A percentile compares a stretch with the other conserved stretches of the same genome.
phyloP scores from a whole-genome alignment of 2,888 invertebrate genomes.

The Melanchra persicariae region DNA sequence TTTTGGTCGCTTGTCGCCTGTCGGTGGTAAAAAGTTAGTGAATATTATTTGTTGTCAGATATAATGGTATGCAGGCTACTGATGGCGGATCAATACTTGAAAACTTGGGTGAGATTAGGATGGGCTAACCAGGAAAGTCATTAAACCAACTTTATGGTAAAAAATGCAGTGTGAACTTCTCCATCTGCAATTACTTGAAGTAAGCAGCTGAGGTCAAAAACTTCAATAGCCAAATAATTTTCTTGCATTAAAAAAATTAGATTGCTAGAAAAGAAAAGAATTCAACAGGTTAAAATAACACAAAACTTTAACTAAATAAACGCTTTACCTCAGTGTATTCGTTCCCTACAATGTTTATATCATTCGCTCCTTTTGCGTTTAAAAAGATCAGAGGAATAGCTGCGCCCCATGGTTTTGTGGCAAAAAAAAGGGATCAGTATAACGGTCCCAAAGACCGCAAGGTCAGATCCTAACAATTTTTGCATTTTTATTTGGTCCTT shows the following conservation, averaged over 20 bases:
- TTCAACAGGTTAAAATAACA: neutral
- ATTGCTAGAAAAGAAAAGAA: neutral
- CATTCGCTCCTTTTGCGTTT: constrained; percentile 85
- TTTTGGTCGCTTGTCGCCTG: constrained; percentile 4
- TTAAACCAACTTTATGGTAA: neutral
- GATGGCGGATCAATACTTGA: neutral
- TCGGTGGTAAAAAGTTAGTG: constrained; percentile 1
- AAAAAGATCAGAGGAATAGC: constrained; percentile 88
- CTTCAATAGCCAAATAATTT: neutral
- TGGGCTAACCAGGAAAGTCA: too few relatives aligned
- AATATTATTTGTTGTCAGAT: constrained; percentile 17
- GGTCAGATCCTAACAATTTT: constrained; percentile 84
- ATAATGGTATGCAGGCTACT: neutral
- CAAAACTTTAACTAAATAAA: constrained; percentile 2
- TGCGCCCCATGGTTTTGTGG: constrained; percentile 80
- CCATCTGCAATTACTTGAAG: neutral
- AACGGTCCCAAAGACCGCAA: constrained; percentile 73
- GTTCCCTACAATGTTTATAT: constrained; percentile 73
- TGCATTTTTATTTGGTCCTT: constrained; percentile 73
- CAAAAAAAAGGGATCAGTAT: constrained; percentile 73
- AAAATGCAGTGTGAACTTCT: neutral
- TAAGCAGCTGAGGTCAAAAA: neutral
- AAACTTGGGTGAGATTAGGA: too few relatives aligned
- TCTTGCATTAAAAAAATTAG: neutral
- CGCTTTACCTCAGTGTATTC: constrained; percentile 63